Evolutionary conservation across 2,113 vertebrate genomes (phyloP).

Genomic region (Apteryx mantelli): DNA sequence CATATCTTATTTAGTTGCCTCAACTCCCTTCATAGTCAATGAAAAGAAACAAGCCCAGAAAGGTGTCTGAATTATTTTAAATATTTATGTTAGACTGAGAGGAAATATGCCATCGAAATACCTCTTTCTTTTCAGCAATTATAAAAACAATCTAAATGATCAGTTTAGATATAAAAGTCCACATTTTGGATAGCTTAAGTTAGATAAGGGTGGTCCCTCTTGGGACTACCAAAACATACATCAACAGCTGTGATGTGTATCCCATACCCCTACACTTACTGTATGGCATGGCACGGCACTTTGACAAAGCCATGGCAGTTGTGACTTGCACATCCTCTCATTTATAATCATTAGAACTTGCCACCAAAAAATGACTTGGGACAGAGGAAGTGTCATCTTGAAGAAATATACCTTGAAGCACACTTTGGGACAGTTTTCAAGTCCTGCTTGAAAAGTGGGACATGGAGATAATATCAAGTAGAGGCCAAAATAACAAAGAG

Average conservation of each 20-base stretch:
- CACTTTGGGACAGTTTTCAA: no score
- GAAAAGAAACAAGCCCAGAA: not conserved
- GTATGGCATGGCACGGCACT: not conserved
- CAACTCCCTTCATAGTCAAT: not conserved
- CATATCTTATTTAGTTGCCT: not conserved
- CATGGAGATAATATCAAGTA: not conserved
- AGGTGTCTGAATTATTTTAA: not conserved
- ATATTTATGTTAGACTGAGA: not conserved
- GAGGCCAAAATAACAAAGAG: not conserved
- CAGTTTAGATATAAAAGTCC: not conserved
- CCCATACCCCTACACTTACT: not conserved
- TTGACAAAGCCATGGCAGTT: not conserved
- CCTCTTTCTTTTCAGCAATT: not conserved
- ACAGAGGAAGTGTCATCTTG: not conserved
- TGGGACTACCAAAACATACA: not conserved
- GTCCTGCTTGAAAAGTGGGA: not conserved
- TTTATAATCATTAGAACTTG: not conserved
- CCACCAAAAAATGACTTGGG: not conserved
- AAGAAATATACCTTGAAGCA: not conserved
- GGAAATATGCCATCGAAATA: not conserved
- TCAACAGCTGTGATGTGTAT: not conserved
- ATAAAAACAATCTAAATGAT: not conserved
- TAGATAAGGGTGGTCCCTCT: not conserved
- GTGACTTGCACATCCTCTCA: not conserved
- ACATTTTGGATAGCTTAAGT: not conserved